These are phyloP conservation scores for Carassius gibelio DNA, from an alignment of 2,113 vertebrate species.

Conservation along the genomic window DNA sequence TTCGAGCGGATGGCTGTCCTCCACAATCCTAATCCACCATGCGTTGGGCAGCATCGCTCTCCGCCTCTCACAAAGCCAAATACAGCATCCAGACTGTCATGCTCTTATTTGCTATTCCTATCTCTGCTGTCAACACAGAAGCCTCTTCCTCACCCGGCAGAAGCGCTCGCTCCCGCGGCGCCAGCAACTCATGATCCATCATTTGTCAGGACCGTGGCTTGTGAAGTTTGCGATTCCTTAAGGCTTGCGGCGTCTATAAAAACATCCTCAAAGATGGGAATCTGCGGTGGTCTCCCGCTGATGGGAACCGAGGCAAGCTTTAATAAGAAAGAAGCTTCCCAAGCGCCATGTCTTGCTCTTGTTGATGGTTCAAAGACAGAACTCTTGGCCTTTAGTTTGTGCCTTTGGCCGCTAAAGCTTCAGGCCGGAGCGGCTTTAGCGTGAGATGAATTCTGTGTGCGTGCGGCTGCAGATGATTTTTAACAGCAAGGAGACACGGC, in stretches of 20 bases:
- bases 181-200: slow-evolving; percentile 48
- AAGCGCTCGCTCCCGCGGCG: neutral
- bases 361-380: neutral
- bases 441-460: slow-evolving; percentile 19
- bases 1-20: slow-evolving; percentile 44
- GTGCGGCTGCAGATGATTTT: slow-evolving; percentile 13
- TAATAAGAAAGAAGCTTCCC: neutral
- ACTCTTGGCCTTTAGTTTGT: slow-evolving; percentile 31
- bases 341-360: neutral
- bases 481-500: neutral
- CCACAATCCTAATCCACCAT: slow-evolving; percentile 38
- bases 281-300: neutral
- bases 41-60: slow-evolving; percentile 38
- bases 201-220: slow-evolving; percentile 33
- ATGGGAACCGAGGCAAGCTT: neutral
- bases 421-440: slow-evolving; percentile 3
- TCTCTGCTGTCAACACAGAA: slow-evolving; percentile 42
- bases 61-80: slow-evolving; percentile 46
- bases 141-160: slow-evolving; percentile 39
- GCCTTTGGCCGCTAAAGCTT: neutral
- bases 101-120: slow-evolving; percentile 50
- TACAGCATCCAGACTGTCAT: slow-evolving; percentile 47
- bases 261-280: slow-evolving; percentile 28
- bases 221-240: slow-evolving; percentile 31
- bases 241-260: slow-evolving; percentile 12